Evolutionary conservation across 2,797 vertebrate genomes (phyloP).

Genomic region (Phrynocephalus guinanensis): DNA sequence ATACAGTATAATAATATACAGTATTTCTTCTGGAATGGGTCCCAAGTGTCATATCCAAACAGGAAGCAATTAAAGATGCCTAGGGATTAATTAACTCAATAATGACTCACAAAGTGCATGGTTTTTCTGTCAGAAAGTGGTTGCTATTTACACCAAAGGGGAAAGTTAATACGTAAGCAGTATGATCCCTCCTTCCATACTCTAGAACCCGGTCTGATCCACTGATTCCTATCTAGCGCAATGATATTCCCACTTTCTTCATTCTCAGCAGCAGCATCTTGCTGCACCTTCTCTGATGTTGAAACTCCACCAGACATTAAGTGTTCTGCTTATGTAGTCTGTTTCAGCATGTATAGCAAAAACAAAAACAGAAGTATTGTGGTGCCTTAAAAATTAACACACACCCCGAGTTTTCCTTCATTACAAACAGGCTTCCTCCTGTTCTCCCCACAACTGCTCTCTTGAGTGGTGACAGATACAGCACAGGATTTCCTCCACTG

Average conservation of each 20-base stretch:
- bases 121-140: constrained; percentile 15
- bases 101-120: neutral
- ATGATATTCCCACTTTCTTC: neutral
- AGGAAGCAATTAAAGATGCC: constrained; percentile 26
- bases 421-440: too few species aligned
- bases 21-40: constrained; percentile 37
- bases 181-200: too few species aligned
- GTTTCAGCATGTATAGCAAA: too few species aligned
- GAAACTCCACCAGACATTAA: too few species aligned
- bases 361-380: too few species aligned
- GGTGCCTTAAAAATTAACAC: too few species aligned
- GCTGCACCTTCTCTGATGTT: neutral
- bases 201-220: neutral
- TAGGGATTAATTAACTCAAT: constrained; percentile 23
- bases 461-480: too few species aligned
- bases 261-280: neutral
- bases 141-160: fast-evolving
- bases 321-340: too few species aligned
- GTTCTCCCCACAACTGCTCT: too few species aligned
- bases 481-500: too few species aligned
- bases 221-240: neutral
- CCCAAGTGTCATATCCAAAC: neutral
- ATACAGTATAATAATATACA: constrained; percentile 16
- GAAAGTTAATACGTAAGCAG: neutral
- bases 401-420: too few species aligned